phyloP scores from a whole-genome alignment of 2,113 vertebrate genomes.

The Odontophorus gujanensis region DNA sequence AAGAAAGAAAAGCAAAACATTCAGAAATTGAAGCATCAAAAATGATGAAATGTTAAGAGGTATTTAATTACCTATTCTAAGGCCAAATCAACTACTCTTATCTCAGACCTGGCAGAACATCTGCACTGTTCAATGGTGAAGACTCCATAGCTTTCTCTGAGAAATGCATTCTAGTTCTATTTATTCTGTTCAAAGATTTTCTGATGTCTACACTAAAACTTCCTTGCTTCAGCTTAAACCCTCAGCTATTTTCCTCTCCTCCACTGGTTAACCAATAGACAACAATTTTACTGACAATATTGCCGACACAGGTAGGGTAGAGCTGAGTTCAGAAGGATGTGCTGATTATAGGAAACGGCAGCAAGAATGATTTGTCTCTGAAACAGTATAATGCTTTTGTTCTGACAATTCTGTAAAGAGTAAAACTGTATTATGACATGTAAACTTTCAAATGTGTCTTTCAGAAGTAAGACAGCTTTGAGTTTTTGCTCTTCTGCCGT shows the following conservation, averaged over 20 bases:
- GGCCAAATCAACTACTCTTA: not conserved
- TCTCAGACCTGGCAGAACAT: not conserved
- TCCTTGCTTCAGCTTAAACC: not conserved
- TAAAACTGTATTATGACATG: not conserved
- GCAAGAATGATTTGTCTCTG: not conserved
- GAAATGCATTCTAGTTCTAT: not conserved
- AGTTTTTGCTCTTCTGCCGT: not conserved
- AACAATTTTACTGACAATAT: not conserved
- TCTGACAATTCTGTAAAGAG: not conserved
- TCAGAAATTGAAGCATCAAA: not conserved
- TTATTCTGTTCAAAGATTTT: not conserved
- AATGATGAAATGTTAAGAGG: not conserved
- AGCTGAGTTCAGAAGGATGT: not conserved
- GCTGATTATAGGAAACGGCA: not conserved
- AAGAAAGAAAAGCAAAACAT: not conserved
- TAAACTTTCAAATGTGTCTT: not conserved
- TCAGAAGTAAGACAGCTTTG: not conserved
- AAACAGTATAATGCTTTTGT: not conserved
- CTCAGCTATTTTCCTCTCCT: not conserved
- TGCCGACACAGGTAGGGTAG: not conserved
- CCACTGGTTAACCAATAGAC: not conserved
- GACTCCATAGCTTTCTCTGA: not conserved
- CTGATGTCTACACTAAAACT: not conserved
- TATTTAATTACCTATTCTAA: not conserved
- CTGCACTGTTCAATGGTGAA: accelerated